Conservation (phyloP, 2,113 vertebrate genomes). For the Saguinus imperator region DNA sequence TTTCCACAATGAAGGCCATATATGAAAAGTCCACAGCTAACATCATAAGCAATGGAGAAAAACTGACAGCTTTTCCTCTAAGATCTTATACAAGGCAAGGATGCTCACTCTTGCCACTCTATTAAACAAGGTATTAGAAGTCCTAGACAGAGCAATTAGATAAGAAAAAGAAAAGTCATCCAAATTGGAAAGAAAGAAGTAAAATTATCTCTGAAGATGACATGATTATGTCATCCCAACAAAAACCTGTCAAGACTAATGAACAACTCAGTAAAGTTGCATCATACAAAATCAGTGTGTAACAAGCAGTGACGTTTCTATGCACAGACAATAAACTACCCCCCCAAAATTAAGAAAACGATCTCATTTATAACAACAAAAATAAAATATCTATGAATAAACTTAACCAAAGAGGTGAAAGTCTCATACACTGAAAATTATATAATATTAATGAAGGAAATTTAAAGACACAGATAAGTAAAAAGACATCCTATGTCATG, state of each 20-base stretch:
- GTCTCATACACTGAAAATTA: not conserved
- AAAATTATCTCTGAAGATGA: not conserved
- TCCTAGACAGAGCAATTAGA: not conserved
- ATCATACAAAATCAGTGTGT: not conserved
- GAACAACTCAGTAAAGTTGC: not conserved
- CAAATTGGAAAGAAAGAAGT: not conserved
- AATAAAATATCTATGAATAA: not conserved
- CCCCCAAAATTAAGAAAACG: not conserved
- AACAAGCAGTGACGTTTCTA: not conserved
- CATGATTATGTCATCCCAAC: not conserved
- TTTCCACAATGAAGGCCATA: not conserved
- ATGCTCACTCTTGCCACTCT: not conserved
- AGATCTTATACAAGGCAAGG: not conserved
- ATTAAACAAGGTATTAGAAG: not conserved
- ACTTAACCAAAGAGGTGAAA: not conserved
- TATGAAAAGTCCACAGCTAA: not conserved
- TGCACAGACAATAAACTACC: not conserved
- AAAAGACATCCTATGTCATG: not conserved
- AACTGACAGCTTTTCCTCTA: not conserved
- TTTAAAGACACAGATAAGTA: not conserved
- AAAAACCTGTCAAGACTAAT: not conserved
- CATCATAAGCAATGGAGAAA: not conserved
- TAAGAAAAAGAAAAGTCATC: no score
- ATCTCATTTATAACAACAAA: not conserved
- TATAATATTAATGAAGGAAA: not conserved